Evolutionary conservation across 2,113 vertebrate genomes (phyloP).

Genomic region (Pelmatolapia mariae): DNA sequence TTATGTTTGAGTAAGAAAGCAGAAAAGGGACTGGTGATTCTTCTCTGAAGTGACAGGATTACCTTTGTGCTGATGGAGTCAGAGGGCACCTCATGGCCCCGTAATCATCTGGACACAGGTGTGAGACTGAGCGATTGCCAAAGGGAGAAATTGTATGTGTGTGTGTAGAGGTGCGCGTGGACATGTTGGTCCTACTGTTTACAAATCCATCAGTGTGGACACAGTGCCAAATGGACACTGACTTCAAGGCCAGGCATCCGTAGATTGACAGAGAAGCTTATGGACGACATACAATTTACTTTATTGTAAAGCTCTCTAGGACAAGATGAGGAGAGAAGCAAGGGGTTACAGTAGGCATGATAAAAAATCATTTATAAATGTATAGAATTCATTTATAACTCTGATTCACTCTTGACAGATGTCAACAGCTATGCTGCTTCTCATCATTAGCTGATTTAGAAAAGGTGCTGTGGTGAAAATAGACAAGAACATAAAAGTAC

Average conservation of each 20-base stretch:
- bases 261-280: conserved; percentile 37
- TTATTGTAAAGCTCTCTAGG: neutral
- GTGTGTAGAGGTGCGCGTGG: conserved; percentile 1
- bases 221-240: conserved; percentile 68
- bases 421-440: neutral
- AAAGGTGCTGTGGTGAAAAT: neutral
- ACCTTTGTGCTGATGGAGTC: conserved; percentile 76
- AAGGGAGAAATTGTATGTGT: conserved; percentile 1
- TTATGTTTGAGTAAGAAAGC: conserved; percentile 66
- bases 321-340: neutral
- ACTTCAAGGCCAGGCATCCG: conserved; percentile 55
- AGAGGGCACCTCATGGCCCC: conserved; percentile 50
- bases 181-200: conserved; percentile 64
- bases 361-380: conserved; percentile 14
- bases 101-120: conserved; percentile 51
- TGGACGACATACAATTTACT: conserved; percentile 12
- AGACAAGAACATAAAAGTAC: neutral
- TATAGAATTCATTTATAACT: neutral
- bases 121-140: conserved; percentile 11
- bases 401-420: neutral
- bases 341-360: conserved; percentile 1
- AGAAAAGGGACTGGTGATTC: conserved; percentile 60
- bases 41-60: conserved; percentile 54
- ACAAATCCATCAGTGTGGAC: conserved; percentile 67
- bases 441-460: neutral